Conservation (phyloP, 1,140 invertebrate genomes). For the Whitmania pigra region DNA sequence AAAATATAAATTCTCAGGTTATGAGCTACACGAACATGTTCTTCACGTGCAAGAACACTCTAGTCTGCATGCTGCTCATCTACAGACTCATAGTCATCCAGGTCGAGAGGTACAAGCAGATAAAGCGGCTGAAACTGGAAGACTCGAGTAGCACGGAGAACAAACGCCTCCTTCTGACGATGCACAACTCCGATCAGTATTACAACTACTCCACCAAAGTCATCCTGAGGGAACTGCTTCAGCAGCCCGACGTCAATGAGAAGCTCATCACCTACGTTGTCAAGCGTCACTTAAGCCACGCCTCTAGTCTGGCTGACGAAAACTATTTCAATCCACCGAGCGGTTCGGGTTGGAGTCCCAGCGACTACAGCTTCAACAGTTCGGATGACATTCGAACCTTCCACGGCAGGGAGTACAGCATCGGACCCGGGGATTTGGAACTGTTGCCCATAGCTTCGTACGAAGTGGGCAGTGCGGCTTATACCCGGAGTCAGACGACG, state of each 20-base stretch:
- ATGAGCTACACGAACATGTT: slow-evolving; percentile 84
- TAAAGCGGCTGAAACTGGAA: not conserved
- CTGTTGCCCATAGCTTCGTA: slow-evolving; percentile 8
- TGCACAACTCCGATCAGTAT: slow-evolving; percentile 11
- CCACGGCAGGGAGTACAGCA: not conserved
- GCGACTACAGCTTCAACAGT: not conserved
- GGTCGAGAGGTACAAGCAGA: slow-evolving; percentile 41
- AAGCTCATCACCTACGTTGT: slow-evolving; percentile 14
- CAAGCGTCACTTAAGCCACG: slow-evolving; percentile 10
- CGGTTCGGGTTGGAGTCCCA: not conserved
- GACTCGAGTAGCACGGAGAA: not conserved
- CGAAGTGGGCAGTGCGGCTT: not conserved
- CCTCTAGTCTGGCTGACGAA: not conserved
- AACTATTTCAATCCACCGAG: not conserved
- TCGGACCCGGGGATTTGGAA: slow-evolving; percentile 11
- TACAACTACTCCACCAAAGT: slow-evolving; percentile 22
- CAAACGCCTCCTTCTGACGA: not conserved
- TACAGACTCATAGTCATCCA: slow-evolving; percentile 73
- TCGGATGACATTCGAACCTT: slow-evolving; percentile 5
- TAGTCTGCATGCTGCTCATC: slow-evolving; percentile 70
- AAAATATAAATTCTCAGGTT: slow-evolving; percentile 41
- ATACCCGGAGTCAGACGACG: not conserved
- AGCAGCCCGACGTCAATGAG: not conserved
- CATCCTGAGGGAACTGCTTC: not conserved
- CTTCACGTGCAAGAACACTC: slow-evolving; percentile 75